Base-by-base conservation (phyloP, 2,797 vertebrate genomes). In the Galago senegalensis region DNA sequence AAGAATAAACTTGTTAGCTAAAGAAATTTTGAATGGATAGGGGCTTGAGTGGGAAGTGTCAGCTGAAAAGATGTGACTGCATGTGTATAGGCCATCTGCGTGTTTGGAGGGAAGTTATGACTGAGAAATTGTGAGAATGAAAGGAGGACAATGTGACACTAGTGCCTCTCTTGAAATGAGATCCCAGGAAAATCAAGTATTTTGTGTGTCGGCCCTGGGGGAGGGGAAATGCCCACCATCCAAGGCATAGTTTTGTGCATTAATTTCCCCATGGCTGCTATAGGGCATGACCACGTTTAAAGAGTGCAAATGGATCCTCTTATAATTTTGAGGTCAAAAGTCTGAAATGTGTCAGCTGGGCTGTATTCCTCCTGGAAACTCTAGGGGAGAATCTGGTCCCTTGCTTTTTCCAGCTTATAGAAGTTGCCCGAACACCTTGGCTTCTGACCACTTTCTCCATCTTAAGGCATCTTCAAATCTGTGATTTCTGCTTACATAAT, bases 1-100 rank as follows among this genome's bases (percentile, higher is more conserved):
- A 90, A 82, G 29, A 87, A 83, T 67, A 72, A 91, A 88, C 61
- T 77, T 82, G 43, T 89, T 84, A 92, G 72, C 83, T 43, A 49
- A 95, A 89, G 46, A 95, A 96, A 89, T 94, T 87, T 86, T 96
- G 91, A 97, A 94, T 95, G 93, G 72, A n/a, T 70, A 77, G 58
- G 65, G 43, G 3, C 61, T 83, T 85, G 86, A 79, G 80, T 93
- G 91, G 95, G 93, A 83, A 60, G 81, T 69, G 31, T 88, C 49
- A 75, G 49, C 69, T 56, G 77, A 34, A 63, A 84, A 58, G 92
- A 83, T 67, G n/a, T 18, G 10, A 31, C 34, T 63, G 7, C 3
- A 1, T 82, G 49, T 29, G 85, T 92, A 58, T 31, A 31, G 72
- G 76, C 83, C 72, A 84, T 95, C 91, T 97, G 87, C 73, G 86